Base-by-base conservation (phyloP, 2,113 vertebrate species). In the Lucifuga dentata region DNA sequence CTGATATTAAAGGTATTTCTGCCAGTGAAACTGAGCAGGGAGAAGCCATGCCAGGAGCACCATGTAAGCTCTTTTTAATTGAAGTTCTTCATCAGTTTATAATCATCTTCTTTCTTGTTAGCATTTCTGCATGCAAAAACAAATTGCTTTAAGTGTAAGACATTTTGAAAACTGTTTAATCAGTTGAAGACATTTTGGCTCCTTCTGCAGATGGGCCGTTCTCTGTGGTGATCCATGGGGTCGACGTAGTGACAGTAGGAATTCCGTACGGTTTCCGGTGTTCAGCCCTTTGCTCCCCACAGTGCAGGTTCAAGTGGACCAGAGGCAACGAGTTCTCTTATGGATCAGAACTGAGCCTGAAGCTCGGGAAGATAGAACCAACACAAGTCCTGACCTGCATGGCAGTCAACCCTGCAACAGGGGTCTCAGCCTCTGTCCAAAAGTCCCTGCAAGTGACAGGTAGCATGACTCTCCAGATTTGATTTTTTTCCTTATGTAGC, bases 181-280 rank as follows among this genome's bases (percentile, higher is more conserved):
- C 26, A n/a, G n/a, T n/a, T n/a, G n/a, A n/a, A n/a, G n/a, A n/a
- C n/a, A n/a, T n/a, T n/a, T n/a, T n/a, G n/a, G n/a, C 5, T 33
- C 8, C 3, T 33, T 7, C 17, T 46, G 15, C 55, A 78, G 80
- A 49, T 2, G 80, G 69, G n/a, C 80, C 65, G 0, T 19, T 24
- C 32, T 13, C 1, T 2, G 9, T 68, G 32, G 1, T 2, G 23
- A 83, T 83, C 35, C 8, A 0, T 1, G 75, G 80, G 13, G 38
- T 43, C 0, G 9, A n/a, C 8, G 6, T 59, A 0, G 43, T 74
- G 21, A 70, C 74, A 5, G 65, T 77, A 43, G 60, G 55, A 20
- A 59, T 83, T 23, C 50, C 40, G 0, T 83, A 75, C 16, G 51
- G 19, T 1, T 83, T 83, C 50, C 5, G 11, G 11, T 83, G 80